These are phyloP conservation scores for Pseudomyrmex sp. DNA, from an alignment of 1,140 invertebrate species.

Conservation along the genomic window DNA sequence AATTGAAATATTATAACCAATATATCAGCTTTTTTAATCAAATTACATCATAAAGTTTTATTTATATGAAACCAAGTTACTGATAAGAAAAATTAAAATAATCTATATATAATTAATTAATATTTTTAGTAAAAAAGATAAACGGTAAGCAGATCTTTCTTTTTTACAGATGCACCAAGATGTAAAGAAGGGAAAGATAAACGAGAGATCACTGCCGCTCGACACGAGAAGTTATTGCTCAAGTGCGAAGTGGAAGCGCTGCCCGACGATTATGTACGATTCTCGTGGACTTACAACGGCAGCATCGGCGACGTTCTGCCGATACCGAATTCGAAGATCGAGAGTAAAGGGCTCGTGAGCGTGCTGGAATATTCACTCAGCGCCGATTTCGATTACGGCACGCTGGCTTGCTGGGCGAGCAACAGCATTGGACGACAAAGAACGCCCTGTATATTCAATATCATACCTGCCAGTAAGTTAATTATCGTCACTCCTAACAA, in stretches of 20 bases:
- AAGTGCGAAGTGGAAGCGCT: slow-evolving; percentile 94
- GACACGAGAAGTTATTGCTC: slow-evolving; percentile 87
- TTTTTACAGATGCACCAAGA: slow-evolving; percentile 86
- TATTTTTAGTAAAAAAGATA: too few relatives aligned
- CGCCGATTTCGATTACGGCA: slow-evolving; percentile 90
- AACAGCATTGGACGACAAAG: slow-evolving; percentile 93
- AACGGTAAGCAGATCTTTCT: too few relatives aligned
- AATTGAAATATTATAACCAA: too few relatives aligned
- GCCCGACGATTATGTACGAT: slow-evolving; percentile 88
- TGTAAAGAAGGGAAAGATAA: slow-evolving; percentile 87
- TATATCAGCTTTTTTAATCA: too few relatives aligned
- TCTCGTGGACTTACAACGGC: slow-evolving; percentile 93
- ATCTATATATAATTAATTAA: too few relatives aligned
- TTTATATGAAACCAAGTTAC: too few relatives aligned
- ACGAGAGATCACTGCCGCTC: slow-evolving; percentile 87
- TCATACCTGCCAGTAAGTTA: slow-evolving; percentile 92
- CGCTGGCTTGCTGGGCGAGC: slow-evolving; percentile 93
- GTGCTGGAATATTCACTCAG: slow-evolving; percentile 88
- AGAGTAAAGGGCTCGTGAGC: slow-evolving; percentile 89
- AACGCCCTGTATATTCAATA: slow-evolving; percentile 92
- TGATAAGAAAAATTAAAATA: too few relatives aligned
- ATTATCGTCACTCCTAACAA: not conserved
- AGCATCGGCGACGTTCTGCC: slow-evolving; percentile 88
- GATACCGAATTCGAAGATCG: slow-evolving; percentile 85
- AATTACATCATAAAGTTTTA: too few relatives aligned